Base-by-base conservation (phyloP, 2,113 vertebrate genomes). In the Cynoglossus semilaevis region DNA sequence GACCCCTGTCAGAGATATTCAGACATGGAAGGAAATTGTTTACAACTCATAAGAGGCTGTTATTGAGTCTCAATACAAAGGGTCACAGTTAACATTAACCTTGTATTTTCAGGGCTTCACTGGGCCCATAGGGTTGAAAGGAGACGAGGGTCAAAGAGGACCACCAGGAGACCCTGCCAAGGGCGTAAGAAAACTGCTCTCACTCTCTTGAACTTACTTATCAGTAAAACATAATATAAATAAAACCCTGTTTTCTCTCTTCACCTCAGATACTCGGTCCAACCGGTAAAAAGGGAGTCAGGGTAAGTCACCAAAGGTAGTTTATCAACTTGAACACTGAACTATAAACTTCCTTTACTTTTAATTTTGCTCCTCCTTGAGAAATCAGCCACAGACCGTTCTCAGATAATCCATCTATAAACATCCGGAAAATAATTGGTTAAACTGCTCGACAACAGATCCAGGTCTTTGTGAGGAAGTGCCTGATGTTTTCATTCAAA, bases 91-190 rank as follows among this genome's bases (percentile, higher is more conserved):
- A 44, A 15, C 1, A 3, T 5, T 8, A 15, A 18, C 41, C 15
- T 58, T 4, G 58, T 15, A 52, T 49, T 66, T 61, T 3, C 63
- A 95, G 94, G 94, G 94, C 48, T 51, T 86, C 5, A 88, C 70
- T 0, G 94, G 94, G 69, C 75, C 83, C 9, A 35, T 88, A 15
- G 94, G 94, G 42, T 81, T 82, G n/a, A 95, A 96, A 73, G 94
- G 94, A 81, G 89, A 92, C 9, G 86, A 91, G 73, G 93, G 94
- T n/a, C 85, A 61, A 2, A 87, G 84, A 64, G 94, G 93, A 75
- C 59, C 68, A 51, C 92, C 93, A 40, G 93, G 92, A 62, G 91
- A 93, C 63, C 92, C 94, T 68, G 92, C 92, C 9, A 87, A 90
- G 88, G 93, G 93, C 80, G 93, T 94, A 92, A 92, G 83, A 51